These are phyloP conservation scores for Caenorhabditis sp. DNA, from an alignment of 2,888 invertebrate species.

Conservation along the genomic window DNA sequence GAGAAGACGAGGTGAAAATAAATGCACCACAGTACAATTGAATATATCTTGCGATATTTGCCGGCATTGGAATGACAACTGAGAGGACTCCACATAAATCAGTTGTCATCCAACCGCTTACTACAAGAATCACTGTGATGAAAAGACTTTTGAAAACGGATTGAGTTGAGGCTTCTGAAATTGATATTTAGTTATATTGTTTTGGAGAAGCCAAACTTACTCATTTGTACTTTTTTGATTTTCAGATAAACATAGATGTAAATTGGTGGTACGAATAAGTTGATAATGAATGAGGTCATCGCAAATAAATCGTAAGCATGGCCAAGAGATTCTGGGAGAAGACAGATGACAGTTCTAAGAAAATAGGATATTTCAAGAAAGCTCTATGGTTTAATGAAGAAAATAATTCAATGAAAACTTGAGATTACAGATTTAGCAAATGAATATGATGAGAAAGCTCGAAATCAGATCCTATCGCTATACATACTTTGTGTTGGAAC, in stretches of 20 bases:
- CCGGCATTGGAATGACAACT: constrained; percentile 30
- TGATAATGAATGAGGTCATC: constrained; percentile 4
- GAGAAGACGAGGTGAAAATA: constrained; percentile 24
- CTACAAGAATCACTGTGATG: neutral
- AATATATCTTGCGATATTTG: constrained; percentile 17
- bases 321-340: constrained; percentile 8
- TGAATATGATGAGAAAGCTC: too few species aligned
- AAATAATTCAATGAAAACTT: too few species aligned
- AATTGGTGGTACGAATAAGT: constrained; percentile 7
- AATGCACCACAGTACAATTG: constrained; percentile 33
- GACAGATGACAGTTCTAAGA: neutral
- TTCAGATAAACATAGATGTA: constrained; percentile 4
- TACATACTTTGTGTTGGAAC: too few species aligned
- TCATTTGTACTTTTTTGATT: neutral
- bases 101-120: constrained; percentile 38
- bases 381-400: neutral
- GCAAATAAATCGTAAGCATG: constrained; percentile 7
- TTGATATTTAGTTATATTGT: neutral
- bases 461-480: too few species aligned
- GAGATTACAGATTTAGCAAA: too few species aligned
- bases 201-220: neutral
- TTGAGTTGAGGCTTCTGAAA: constrained; percentile 12
- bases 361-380: neutral
- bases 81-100: constrained; percentile 28
- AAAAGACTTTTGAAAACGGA: constrained; percentile 6